phyloP scores from a whole-genome alignment of 2,797 vertebrate species.

The Choloepus didactylus region DNA sequence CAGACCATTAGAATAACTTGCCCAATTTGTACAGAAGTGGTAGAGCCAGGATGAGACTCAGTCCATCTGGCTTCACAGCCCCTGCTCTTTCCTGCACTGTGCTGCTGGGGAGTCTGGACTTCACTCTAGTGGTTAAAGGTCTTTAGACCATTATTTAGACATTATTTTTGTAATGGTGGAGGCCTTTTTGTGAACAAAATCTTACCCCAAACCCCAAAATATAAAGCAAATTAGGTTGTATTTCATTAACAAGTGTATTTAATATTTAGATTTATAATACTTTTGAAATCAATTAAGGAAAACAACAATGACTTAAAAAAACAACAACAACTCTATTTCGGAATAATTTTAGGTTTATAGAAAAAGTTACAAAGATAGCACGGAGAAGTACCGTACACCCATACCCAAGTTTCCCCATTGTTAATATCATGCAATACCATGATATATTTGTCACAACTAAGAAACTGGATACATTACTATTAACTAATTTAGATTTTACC shows the following conservation, averaged over 20 bases:
- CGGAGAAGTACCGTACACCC: not conserved
- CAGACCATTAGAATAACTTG: not conserved
- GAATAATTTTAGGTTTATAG: conserved; percentile 26
- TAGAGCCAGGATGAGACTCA: not conserved
- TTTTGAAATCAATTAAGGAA: not conserved
- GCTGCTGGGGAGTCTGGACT: not conserved
- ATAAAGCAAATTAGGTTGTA: conserved; percentile 31
- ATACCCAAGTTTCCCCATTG: not conserved
- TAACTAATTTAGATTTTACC: not conserved
- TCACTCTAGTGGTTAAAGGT: not conserved
- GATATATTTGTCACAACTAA: not conserved
- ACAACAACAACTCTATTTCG: not conserved
- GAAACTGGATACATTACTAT: not conserved
- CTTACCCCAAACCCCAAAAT: not conserved
- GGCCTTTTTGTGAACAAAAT: conserved; percentile 36
- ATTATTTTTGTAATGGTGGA: not conserved
- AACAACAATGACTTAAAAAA: not conserved
- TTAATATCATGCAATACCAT: not conserved
- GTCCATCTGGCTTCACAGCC: not conserved
- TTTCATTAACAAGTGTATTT: conserved; percentile 46
- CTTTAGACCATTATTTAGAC: not conserved
- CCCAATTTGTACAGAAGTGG: not conserved
- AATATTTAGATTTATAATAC: conserved; percentile 19
- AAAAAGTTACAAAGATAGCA: not conserved
- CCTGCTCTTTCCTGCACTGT: not conserved